These are phyloP conservation scores for Apoda limacodes DNA, from an alignment of 2,888 invertebrate genomes.

Conservation along the genomic window DNA sequence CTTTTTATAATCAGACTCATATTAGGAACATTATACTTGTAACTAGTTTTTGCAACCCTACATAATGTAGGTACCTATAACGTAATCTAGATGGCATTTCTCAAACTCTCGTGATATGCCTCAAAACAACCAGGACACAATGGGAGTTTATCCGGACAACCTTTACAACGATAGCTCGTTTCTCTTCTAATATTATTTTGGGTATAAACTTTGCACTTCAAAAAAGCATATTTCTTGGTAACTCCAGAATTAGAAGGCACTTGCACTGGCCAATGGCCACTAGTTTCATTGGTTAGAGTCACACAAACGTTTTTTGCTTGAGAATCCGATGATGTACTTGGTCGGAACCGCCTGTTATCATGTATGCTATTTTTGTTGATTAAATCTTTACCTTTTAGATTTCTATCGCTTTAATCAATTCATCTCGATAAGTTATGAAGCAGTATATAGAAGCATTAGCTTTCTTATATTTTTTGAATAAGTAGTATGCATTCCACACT, in stretches of 20 bases:
- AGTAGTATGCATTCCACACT: conserved; percentile 9
- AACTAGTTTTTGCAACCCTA: too few relatives aligned
- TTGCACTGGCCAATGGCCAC: conserved; percentile 18
- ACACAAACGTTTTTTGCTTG: conserved; percentile 1
- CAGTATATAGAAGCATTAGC: conserved; percentile 3
- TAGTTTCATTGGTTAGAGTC: background rate
- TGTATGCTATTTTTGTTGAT: conserved; percentile 6
- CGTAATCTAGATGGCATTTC: too few relatives aligned
- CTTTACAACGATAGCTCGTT: conserved; percentile 16
- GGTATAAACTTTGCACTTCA: conserved; percentile 17
- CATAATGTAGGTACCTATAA: too few relatives aligned
- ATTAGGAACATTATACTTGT: too few relatives aligned
- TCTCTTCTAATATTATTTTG: conserved; percentile 11
- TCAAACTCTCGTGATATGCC: conserved; percentile 9
- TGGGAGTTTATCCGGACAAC: conserved; percentile 13
- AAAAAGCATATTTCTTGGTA: conserved; percentile 15
- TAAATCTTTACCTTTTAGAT: conserved; percentile 1
- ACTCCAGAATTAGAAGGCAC: conserved; percentile 9
- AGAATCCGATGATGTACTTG: conserved; percentile 4
- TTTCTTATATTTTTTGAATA: conserved; percentile 4
- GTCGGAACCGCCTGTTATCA: conserved; percentile 8
- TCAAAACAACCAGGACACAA: conserved; percentile 16
- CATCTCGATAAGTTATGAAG: conserved; percentile 7
- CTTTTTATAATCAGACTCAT: too few relatives aligned
- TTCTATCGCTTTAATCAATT: conserved; percentile 9